Conservation (phyloP, 2,888 invertebrate species). For the Drosophila borborema region DNA sequence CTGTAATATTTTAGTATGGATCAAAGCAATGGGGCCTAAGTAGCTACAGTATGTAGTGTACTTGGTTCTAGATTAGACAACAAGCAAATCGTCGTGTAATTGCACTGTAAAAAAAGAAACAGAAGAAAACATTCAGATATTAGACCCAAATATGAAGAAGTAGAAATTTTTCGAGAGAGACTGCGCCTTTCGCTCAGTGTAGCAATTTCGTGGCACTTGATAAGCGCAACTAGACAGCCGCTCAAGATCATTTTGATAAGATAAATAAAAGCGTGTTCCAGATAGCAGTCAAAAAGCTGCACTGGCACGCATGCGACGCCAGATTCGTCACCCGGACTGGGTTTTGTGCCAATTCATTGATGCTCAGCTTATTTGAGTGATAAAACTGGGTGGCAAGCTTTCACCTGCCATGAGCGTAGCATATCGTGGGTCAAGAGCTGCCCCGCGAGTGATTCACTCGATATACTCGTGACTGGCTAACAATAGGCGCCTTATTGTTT, state of each 20-base stretch:
- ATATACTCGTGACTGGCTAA: conserved; percentile 24
- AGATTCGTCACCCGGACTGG: conserved; percentile 1
- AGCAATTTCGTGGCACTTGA: conserved; percentile 8
- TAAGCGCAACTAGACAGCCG: conserved; percentile 9
- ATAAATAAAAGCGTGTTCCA: conserved; percentile 56
- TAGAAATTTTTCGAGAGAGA: too few species aligned
- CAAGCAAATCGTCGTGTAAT: conserved; percentile 26
- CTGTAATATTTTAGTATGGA: conserved; percentile 21
- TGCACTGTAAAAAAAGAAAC: conserved; percentile 48
- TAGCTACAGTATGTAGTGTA: conserved; percentile 19
- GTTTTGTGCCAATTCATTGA: conserved; percentile 60
- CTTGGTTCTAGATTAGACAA: conserved; percentile 60
- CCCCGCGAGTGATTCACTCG: conserved; percentile 36
- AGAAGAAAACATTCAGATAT: neutral
- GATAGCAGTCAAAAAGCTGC: conserved; percentile 29
- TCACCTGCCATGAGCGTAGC: conserved; percentile 10
- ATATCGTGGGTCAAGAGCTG: conserved; percentile 38
- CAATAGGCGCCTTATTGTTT: conserved; percentile 55
- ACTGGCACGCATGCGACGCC: neutral
- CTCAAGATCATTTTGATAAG: conserved; percentile 78
- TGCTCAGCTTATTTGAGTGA: conserved; percentile 48
- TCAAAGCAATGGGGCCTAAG: conserved; percentile 25
- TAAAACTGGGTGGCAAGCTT: conserved; percentile 12
- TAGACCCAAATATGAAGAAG: neutral
- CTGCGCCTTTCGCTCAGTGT: conserved; percentile 42